Base-by-base conservation (phyloP, 2,888 invertebrate species). In the Campoplex capitator region DNA sequence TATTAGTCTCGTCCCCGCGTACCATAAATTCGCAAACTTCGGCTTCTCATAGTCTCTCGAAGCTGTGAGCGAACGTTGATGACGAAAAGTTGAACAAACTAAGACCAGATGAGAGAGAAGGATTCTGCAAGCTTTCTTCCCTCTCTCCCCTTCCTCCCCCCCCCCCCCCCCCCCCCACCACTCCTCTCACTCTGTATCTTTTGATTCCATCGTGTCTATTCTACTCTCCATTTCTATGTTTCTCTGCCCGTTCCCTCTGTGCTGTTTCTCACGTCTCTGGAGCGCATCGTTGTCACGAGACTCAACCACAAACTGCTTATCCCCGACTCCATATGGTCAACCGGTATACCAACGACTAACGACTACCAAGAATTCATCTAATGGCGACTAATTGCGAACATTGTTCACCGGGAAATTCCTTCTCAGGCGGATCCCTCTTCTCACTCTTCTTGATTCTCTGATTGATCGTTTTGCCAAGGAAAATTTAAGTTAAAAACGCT, bases 81-180 rank as follows among this genome's bases (percentile, higher is more conserved):
- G 83, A 86, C 80, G 84, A 70, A 88, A 88, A 86, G 84, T 88
- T 86, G 86, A 82, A 88, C 80, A 81, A 81, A 77, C 83, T 76
- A 76, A 76, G 56, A 81, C 67, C 76, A 56, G 71, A 76, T 62
- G 48, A 62, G 38, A 62, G 51, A 62, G 67, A 68, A 58, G 78
- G 58, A 68, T 68, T 16, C 28, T 82, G 54, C 75, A 68, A 68
- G 56, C 45, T 80, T 67, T 70, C 76, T 65, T 68, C 62, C n/a
- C 80, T 28, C 38, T 75, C 16, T 13, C 28, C 2, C 35, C 4
- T 4, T 35, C 4, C 4, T 35, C 35, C 76, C n/a, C 32, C 73
- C 42, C 42, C 62, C 3, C 28, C 2, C 58, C 67, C 54, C 62
- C 56, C 23, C 78, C 38, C 71, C 80, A 70, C 42, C 65, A 13